Evolutionary conservation across 2,888 invertebrate genomes (phyloP).

Genomic region (Amiota mariae): DNA sequence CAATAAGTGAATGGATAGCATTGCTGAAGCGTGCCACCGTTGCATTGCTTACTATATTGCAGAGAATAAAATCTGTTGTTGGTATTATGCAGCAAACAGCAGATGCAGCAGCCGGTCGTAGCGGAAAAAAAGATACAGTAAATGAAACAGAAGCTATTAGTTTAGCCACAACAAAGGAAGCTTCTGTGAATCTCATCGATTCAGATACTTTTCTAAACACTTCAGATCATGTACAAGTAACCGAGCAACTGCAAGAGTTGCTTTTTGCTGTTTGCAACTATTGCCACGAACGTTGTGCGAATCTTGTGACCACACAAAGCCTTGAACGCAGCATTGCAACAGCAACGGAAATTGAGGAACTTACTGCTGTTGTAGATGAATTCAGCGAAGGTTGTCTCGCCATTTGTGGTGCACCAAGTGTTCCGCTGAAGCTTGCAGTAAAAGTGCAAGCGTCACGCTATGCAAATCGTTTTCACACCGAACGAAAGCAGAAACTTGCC

Average conservation of each 20-base stretch:
- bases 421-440: slow-evolving; percentile 84
- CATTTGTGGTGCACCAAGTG: slow-evolving; percentile 83
- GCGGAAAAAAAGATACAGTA: slow-evolving; percentile 58
- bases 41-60: slow-evolving; percentile 80
- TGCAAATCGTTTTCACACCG: slow-evolving; percentile 91
- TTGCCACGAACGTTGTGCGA: slow-evolving; percentile 93
- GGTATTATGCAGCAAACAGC: slow-evolving; percentile 86
- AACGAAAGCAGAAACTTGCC: slow-evolving; percentile 88
- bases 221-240: slow-evolving; percentile 81
- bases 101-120: slow-evolving; percentile 78
- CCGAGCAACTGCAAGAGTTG: slow-evolving; percentile 83
- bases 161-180: slow-evolving; percentile 37
- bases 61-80: slow-evolving; percentile 83
- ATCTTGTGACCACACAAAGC: slow-evolving; percentile 86
- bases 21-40: slow-evolving; percentile 80
- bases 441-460: slow-evolving; percentile 92
- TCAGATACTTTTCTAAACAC: slow-evolving; percentile 82
- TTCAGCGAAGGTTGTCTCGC: slow-evolving; percentile 86
- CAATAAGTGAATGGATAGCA: slow-evolving; percentile 81
- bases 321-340: slow-evolving; percentile 82
- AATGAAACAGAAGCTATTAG: slow-evolving; percentile 56
- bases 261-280: slow-evolving; percentile 90
- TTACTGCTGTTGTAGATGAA: slow-evolving; percentile 84
- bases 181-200: slow-evolving; percentile 76
- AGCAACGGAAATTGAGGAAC: slow-evolving; percentile 82